These are phyloP conservation scores for Ypsolopha sequella DNA, from an alignment of 2,888 invertebrate species.

Conservation along the genomic window DNA sequence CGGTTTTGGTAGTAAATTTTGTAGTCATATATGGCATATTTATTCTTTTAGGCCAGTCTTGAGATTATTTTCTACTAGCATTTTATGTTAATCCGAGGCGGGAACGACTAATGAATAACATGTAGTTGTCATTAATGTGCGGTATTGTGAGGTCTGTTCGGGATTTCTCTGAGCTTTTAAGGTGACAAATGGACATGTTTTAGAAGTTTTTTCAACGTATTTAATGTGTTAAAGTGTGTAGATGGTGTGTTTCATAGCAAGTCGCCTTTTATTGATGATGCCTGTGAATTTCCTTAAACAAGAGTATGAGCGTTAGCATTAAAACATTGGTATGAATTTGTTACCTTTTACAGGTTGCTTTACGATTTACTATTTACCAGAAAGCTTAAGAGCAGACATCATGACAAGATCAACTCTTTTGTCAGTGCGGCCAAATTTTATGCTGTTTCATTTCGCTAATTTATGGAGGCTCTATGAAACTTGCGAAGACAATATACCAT, in stretches of 20 bases:
- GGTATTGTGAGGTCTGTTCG: conserved; percentile 22
- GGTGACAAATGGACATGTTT: background rate
- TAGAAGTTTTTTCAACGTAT: background rate
- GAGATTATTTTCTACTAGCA: conserved; percentile 63
- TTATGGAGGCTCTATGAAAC: too few relatives aligned
- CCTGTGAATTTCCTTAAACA: background rate
- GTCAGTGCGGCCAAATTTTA: too few relatives aligned
- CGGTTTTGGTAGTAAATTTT: conserved; percentile 51
- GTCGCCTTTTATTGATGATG: background rate
- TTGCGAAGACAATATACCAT: too few relatives aligned
- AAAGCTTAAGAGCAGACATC: background rate
- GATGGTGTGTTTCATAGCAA: background rate
- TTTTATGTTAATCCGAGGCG: conserved; percentile 57
- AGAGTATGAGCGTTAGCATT: too few relatives aligned
- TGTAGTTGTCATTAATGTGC: conserved; percentile 31
- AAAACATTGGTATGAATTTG: too few relatives aligned
- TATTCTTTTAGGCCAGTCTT: conserved; percentile 38
- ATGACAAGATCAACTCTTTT: too few relatives aligned
- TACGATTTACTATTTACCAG: background rate
- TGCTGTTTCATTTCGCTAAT: too few relatives aligned
- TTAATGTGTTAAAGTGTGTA: background rate
- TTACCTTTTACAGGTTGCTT: too few relatives aligned
- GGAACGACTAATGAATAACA: conserved; percentile 60
- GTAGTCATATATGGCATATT: conserved; percentile 47
- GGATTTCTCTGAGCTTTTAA: background rate